These are phyloP conservation scores for Eptatretus atami DNA, from an alignment of 2,797 vertebrate species.

Conservation along the genomic window DNA sequence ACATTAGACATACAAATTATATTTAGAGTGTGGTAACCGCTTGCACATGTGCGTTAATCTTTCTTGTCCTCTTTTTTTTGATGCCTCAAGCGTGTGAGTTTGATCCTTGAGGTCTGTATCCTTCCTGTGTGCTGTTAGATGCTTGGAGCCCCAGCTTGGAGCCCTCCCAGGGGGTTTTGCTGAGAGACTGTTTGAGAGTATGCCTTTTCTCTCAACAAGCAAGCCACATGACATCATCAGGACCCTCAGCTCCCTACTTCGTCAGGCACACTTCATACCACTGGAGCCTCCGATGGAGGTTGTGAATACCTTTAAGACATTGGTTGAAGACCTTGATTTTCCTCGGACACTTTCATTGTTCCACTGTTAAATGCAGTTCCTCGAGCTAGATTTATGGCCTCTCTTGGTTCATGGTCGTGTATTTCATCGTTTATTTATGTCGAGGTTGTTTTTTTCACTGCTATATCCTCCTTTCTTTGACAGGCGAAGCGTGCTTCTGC, in stretches of 20 bases:
- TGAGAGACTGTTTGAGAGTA: constrained; percentile 52
- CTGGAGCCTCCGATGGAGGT: constrained; percentile 56
- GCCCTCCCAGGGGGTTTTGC: constrained; percentile 72
- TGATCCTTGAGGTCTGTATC: constrained; percentile 7
- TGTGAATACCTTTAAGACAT: too few relatives aligned
- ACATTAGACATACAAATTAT: too few relatives aligned
- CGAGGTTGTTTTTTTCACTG: too few relatives aligned
- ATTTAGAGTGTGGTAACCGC: too few relatives aligned
- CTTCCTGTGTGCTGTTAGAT: constrained; percentile 15
- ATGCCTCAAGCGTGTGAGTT: neutral
- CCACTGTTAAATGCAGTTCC: too few relatives aligned
- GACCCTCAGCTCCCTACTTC: constrained; percentile 51
- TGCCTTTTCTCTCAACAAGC: constrained; percentile 49
- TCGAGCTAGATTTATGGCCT: too few relatives aligned
- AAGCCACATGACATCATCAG: constrained; percentile 57
- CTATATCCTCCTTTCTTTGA: neutral
- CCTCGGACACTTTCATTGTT: too few relatives aligned
- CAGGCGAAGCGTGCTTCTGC: constrained; percentile 57
- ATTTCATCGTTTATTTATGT: too few relatives aligned
- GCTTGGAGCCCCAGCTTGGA: constrained; percentile 46
- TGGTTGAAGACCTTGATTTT: too few relatives aligned
- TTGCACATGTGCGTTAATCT: too few relatives aligned
- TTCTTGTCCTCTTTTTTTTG: too few relatives aligned
- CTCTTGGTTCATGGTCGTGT: too few relatives aligned
- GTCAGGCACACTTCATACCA: constrained; percentile 49